Base-by-base conservation (phyloP, 2,797 vertebrate species). In the Salmo trutta region DNA sequence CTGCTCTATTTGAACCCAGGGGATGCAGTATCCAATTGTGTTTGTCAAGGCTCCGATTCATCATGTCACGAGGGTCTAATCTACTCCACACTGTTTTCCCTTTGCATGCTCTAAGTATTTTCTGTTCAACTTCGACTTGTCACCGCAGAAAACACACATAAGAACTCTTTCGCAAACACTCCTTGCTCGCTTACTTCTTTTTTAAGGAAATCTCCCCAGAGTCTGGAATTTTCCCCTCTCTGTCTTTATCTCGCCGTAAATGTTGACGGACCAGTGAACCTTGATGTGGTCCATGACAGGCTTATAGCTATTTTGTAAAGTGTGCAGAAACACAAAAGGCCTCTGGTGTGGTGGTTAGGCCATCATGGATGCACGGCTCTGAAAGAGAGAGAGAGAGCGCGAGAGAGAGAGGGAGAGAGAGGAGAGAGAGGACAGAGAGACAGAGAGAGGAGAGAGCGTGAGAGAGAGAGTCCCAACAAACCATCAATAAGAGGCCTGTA, bases 231-330 rank as follows among this genome's bases (percentile, higher is more conserved):
- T 94, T 88, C 94, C 83, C 83, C 91, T 94, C 94, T 94, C 94
- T 90, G 95, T 97, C 96, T 98, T 96, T 96, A 97, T 97, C 94
- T 91, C 91, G 91, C 87, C 94, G 92, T 95, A 94, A 94, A 96
- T 92, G 94, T 93, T 97, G 96, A 97, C 95, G 95, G 96, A 95
- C 95, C 96, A 95, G 90, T 96, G 96, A 96, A 96, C 95, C 96
- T 95, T 96, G 94, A 93, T 93, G 93, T 91, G 89, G 88, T 91
- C 89, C 73, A 91, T 96, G 96, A 96, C 95, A 96, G 93, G 93
- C 94, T 94, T 89, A 94, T 90, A 90, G 93, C 93, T 92, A 91
- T 94, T 95, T 91, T 91, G 89, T 92, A 89, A 91, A 93, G 94
- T 91, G 91, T 93, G 88, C 87, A 90, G 83, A 83, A 83, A 84